These are phyloP conservation scores for Zosterops lateralis DNA, from an alignment of 2,113 vertebrate genomes.

Conservation along the genomic window DNA sequence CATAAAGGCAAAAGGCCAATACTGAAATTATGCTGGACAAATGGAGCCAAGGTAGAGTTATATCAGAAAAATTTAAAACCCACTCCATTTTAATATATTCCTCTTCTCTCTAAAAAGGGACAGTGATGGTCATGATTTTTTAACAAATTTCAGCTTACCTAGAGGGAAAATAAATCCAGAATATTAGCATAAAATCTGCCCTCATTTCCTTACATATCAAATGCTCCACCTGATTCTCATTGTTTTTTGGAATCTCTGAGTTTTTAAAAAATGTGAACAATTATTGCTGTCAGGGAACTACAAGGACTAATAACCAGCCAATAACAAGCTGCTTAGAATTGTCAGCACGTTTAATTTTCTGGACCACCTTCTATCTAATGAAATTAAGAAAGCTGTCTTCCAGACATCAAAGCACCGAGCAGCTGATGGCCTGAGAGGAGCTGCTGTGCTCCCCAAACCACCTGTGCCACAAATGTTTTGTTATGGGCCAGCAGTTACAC, in stretches of 20 bases:
- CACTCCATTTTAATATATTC: neutral
- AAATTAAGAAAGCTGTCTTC: constrained; percentile 43
- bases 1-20: neutral
- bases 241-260: neutral
- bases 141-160: neutral
- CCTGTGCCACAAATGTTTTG: constrained; percentile 11
- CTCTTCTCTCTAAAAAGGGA: neutral
- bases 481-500: neutral
- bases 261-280: neutral
- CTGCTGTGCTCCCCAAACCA: neutral
- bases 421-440: neutral
- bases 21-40: neutral
- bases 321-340: constrained; percentile 4
- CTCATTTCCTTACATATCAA: neutral
- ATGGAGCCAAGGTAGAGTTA: neutral
- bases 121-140: neutral
- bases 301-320: neutral
- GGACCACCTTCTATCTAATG: constrained; percentile 14
- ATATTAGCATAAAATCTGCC: neutral
- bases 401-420: neutral
- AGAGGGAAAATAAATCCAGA: neutral
- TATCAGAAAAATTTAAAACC: neutral
- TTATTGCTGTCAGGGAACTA: neutral
- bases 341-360: constrained; percentile 35
- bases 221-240: neutral